Percentiles rank a stretch among this genome's conserved stretches.
Conservation (phyloP, 1,140 invertebrate species). For the Tetramorium parvispinum region DNA sequence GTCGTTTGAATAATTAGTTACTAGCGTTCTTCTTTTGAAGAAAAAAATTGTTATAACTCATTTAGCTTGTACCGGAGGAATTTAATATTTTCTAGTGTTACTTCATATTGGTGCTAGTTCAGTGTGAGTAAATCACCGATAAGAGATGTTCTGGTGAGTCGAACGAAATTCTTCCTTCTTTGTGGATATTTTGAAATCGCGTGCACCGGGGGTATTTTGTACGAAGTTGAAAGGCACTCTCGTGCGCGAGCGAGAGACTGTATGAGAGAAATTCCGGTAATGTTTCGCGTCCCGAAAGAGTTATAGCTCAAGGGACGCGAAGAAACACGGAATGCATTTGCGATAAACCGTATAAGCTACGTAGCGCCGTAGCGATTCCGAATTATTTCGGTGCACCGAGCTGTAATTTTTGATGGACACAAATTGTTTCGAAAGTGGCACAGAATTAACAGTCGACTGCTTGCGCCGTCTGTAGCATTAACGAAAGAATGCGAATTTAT, state of each 20-base stretch:
- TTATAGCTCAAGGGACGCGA: conserved; percentile 69
- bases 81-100: background rate
- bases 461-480: background rate
- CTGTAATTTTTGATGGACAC: conserved; percentile 61
- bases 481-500: conserved; percentile 10
- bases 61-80: background rate
- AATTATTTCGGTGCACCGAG: conserved; percentile 66
- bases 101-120: background rate
- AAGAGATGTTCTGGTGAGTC: conserved; percentile 27
- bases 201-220: conserved; percentile 32
- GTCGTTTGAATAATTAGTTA: background rate
- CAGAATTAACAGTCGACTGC: background rate
- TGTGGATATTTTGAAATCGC: conserved; percentile 65
- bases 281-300: conserved; percentile 68
- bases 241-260: conserved; percentile 48
- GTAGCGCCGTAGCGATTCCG: conserved; percentile 57
- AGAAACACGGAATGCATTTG: conserved; percentile 74
- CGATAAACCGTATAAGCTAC: conserved; percentile 67
- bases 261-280: conserved; percentile 67
- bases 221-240: conserved; percentile 66
- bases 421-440: conserved; percentile 42
- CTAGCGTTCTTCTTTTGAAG: background rate
- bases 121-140: conserved; percentile 43
- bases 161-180: conserved; percentile 59
- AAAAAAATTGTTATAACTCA: background rate